phyloP scores from a whole-genome alignment of 1,140 invertebrate genomes.

The Calosoma granatense region DNA sequence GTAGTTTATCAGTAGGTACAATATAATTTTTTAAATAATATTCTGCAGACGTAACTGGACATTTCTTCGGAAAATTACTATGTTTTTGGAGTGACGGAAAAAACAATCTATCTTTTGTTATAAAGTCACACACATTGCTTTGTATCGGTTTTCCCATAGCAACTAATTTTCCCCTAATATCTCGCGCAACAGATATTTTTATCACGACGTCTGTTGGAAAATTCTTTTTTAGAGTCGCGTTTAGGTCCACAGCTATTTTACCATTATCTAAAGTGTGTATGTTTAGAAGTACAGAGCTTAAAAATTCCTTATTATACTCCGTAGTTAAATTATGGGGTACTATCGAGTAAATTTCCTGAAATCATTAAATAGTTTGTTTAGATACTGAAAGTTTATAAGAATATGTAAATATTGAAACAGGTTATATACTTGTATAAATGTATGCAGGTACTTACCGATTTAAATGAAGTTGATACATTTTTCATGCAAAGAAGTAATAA shows the following conservation, averaged over 20 bases:
- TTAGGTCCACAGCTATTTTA: background rate
- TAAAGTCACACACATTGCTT: background rate
- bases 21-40: background rate
- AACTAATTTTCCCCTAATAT: background rate
- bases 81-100: background rate
- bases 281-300: background rate
- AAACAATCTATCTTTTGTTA: background rate
- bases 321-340: background rate
- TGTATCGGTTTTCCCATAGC: background rate
- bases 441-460: too few species aligned
- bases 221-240: background rate
- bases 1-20: background rate
- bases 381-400: background rate
- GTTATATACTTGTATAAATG: background rate
- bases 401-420: too few species aligned
- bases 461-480: too few species aligned
- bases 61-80: background rate
- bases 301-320: background rate
- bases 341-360: background rate
- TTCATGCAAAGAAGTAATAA: too few species aligned
- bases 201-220: background rate
- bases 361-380: background rate
- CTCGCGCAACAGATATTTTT: background rate
- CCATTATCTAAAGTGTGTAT: background rate
- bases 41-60: background rate